phyloP scores from a whole-genome alignment of 2,113 vertebrate species.

The Lepidothrix coronata region DNA sequence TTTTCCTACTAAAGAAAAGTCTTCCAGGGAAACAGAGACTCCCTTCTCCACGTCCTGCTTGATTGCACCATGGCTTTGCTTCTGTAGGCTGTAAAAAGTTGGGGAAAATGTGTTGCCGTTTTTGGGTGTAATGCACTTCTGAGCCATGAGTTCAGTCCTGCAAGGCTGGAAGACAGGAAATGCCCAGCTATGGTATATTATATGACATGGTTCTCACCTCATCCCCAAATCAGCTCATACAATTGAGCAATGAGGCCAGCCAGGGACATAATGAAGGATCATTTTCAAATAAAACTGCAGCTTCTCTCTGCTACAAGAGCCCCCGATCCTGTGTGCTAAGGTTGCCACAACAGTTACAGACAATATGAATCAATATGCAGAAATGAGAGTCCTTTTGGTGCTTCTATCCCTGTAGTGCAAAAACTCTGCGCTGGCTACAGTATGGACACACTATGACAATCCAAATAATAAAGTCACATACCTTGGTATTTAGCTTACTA shows the following conservation, averaged over 20 bases:
- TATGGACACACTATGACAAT: rapidly evolving
- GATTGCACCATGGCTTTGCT: neutral
- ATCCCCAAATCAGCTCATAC: neutral
- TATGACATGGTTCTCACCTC: neutral
- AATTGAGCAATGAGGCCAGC: neutral
- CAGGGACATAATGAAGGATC: neutral
- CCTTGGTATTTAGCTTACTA: neutral
- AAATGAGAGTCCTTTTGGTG: neutral
- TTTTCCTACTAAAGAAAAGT: neutral
- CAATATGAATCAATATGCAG: neutral
- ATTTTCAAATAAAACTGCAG: neutral
- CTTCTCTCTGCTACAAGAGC: neutral
- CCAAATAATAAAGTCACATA: neutral
- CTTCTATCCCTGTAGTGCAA: too few species aligned
- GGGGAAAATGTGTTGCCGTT: neutral
- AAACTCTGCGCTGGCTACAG: rapidly evolving
- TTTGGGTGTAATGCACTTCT: neutral
- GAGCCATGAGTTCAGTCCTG: neutral
- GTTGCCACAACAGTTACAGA: neutral
- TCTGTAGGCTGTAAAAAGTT: neutral
- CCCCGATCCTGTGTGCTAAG: neutral
- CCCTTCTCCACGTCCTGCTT: neutral
- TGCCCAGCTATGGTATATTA: neutral
- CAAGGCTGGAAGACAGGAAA: neutral
- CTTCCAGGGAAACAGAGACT: neutral